Evolutionary conservation across 2,888 invertebrate species (phyloP), one percentile per base, ranked within the genome.

Genomic region (Clivina fossor): DNA sequence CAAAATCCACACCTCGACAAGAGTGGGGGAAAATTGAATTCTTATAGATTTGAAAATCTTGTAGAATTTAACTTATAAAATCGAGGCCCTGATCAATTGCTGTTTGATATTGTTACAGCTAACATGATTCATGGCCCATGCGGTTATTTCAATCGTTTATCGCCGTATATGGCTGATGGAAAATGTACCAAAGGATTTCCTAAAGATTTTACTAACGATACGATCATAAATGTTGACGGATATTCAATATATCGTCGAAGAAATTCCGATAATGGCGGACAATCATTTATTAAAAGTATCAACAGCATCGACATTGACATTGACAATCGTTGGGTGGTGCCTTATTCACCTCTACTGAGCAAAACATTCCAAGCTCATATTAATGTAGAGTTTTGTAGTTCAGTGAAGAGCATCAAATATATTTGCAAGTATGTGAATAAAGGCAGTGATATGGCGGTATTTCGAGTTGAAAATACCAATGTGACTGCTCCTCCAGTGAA

Each of bases 61-160:
- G n/a, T n/a, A n/a, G n/a, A n/a, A n/a, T n/a, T n/a, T n/a, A n/a
- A n/a, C n/a, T n/a, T n/a, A n/a, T n/a, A n/a, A n/a, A n/a, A n/a
- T n/a, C n/a, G n/a, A n/a, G n/a, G n/a, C n/a, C n/a, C n/a, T n/a
- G 68, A 72, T 61, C 66, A 55, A 58, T 32, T 57, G 28, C 60
- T 69, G 24, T 59, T 57, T 61, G 63, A 64, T 16, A 58, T 67
- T 55, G 61, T 70, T 11, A 65, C 11, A 2, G 63, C 38, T 47
- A 62, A 70, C 43, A 75, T 73, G 68, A 65, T 70, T 46, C 71
- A 70, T 64, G 69, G 70, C 15, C 67, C 67, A 15, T 68, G 69
- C 56, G 68, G 67, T 18, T 20, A 19, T 22, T 38, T 64, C 0
- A 65, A 65, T 56, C 28, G 26, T 35, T 22, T 16, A 28, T 62